These are phyloP conservation scores for Leucophora obtusa DNA, from an alignment of 2,888 invertebrate species.

Conservation along the genomic window DNA sequence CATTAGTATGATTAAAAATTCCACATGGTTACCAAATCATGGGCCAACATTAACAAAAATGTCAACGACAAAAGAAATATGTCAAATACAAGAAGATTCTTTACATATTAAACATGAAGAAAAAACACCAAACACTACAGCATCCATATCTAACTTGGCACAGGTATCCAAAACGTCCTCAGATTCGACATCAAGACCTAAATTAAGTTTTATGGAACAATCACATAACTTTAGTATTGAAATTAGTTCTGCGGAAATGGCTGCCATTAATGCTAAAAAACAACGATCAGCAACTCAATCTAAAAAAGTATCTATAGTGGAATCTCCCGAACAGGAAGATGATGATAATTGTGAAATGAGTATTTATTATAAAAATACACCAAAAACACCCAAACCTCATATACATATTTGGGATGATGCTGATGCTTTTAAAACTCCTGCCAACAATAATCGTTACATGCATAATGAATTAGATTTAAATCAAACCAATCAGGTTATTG, in stretches of 20 bases:
- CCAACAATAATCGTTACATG: constrained; percentile 58
- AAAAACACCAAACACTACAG: constrained; percentile 22
- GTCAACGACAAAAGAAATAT: constrained; percentile 15
- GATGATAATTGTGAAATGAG: constrained; percentile 68
- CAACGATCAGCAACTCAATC: not conserved
- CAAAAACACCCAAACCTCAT: constrained; percentile 70
- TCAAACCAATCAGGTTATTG: constrained; percentile 69
- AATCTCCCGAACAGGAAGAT: constrained; percentile 33
- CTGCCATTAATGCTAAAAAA: constrained; percentile 29
- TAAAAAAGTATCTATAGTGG: constrained; percentile 7
- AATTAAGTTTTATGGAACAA: constrained; percentile 42
- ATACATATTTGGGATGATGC: constrained; percentile 72
- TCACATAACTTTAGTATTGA: constrained; percentile 43
- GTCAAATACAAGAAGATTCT: constrained; percentile 65
- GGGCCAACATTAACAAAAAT: constrained; percentile 1
- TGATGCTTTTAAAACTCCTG: constrained; percentile 43
- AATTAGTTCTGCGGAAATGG: constrained; percentile 35
- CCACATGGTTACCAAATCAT: constrained; percentile 72
- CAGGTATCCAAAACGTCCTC: not conserved
- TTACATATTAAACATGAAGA: constrained; percentile 67
- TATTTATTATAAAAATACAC: constrained; percentile 74
- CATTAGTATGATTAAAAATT: constrained; percentile 75
- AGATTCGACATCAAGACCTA: constrained; percentile 24
- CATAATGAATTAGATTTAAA: constrained; percentile 69
- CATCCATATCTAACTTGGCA: not conserved